Evolutionary conservation across 2,113 vertebrate species (phyloP).

Genomic region (Gallinago paraguaiae): DNA sequence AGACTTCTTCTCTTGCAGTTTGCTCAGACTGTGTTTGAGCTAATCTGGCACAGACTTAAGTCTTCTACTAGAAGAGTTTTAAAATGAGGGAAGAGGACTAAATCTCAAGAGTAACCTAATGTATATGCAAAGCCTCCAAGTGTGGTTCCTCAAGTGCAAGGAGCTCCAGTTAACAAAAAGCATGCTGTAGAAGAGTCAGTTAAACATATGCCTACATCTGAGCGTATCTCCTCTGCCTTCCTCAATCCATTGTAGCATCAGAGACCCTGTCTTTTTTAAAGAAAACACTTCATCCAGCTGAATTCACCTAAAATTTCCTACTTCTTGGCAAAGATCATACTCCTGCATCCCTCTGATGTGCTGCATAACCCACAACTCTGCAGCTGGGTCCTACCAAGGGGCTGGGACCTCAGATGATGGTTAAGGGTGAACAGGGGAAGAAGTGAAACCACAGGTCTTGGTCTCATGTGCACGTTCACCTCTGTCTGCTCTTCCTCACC

Average conservation of each 20-base stretch:
- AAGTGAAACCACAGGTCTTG: background rate
- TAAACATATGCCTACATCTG: fast-evolving
- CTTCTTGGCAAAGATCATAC: background rate
- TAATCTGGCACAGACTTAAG: background rate
- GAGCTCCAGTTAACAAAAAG: background rate
- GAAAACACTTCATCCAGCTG: background rate
- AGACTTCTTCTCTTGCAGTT: background rate
- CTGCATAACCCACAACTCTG: background rate
- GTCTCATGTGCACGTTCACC: background rate
- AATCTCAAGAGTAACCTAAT: background rate
- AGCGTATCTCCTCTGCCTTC: background rate
- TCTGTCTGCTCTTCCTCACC: background rate
- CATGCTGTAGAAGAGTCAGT: background rate
- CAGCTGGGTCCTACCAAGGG: fast-evolving
- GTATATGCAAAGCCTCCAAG: background rate
- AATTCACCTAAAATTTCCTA: background rate
- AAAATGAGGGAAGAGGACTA: background rate
- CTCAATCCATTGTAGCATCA: background rate
- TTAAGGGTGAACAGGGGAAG: background rate
- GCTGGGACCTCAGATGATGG: background rate
- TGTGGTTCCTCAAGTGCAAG: background rate
- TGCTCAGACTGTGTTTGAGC: background rate
- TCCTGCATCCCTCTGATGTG: background rate
- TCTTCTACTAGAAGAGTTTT: background rate
- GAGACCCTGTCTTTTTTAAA: background rate